Percentiles rank a stretch among this genome's conserved stretches.
Evolutionary conservation across 2,797 vertebrate genomes (phyloP).

Genomic region (Manis pentadactyla): DNA sequence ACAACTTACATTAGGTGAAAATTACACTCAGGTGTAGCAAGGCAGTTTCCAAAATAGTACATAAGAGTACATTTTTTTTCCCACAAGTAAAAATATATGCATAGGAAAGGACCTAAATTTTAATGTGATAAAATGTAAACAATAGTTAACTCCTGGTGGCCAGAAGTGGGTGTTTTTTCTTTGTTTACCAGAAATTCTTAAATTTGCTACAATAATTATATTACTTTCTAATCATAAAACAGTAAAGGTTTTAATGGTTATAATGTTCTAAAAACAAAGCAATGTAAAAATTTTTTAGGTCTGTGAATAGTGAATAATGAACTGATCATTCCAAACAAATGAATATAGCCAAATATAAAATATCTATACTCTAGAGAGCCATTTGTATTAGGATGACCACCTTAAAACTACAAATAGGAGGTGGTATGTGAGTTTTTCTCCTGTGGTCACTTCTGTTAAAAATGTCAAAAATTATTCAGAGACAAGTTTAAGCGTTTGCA

Average conservation of each 20-base stretch:
- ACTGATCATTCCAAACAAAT: background rate
- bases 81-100: background rate
- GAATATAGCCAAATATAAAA: slow-evolving; percentile 6
- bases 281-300: background rate
- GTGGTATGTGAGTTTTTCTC: background rate
- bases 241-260: background rate
- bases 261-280: slow-evolving; percentile 23
- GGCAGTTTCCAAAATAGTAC: background rate
- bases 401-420: background rate
- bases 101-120: background rate
- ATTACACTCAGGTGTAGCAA: background rate
- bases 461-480: slow-evolving; percentile 53
- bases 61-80: background rate
- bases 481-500: background rate
- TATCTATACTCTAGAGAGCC: background rate
- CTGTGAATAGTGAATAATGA: background rate
- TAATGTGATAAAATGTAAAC: slow-evolving; percentile 9
- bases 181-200: background rate
- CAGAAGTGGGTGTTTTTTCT: background rate
- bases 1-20: slow-evolving; percentile 17
- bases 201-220: slow-evolving; percentile 7
- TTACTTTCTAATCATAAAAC: slow-evolving; percentile 3
- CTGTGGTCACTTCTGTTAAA: background rate
- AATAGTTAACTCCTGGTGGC: background rate
- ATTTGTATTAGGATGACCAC: background rate